These are phyloP conservation scores for Sussaba pulchella DNA, from an alignment of 2,888 invertebrate species.

Conservation along the genomic window DNA sequence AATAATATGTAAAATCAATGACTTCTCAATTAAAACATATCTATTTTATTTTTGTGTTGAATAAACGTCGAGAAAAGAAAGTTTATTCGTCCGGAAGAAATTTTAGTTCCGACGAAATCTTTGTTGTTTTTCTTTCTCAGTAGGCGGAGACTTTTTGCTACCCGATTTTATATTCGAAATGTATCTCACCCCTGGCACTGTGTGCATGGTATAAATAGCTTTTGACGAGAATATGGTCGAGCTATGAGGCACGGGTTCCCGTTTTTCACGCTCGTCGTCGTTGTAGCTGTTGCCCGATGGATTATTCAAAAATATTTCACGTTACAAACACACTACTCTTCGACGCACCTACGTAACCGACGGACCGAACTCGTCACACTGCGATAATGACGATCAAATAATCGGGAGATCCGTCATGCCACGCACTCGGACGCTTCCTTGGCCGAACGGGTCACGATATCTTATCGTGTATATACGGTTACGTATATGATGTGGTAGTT, in stretches of 20 bases:
- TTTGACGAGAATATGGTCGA: not conserved
- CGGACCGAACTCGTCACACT: not conserved
- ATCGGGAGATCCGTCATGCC: not conserved
- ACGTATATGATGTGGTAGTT: not conserved
- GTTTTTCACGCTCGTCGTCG: no score
- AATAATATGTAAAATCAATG: not conserved
- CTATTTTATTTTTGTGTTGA: not conserved
- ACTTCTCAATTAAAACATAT: not conserved
- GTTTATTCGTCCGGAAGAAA: not conserved
- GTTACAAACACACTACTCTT: not conserved
- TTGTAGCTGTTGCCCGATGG: no score
- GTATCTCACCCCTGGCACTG: conserved; percentile 10
- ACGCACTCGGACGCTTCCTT: not conserved
- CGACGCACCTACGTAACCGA: not conserved
- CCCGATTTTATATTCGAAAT: conserved; percentile 12
- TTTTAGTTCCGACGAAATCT: not conserved
- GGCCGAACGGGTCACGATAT: not conserved
- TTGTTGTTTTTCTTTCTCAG: no score
- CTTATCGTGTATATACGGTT: conserved; percentile 28
- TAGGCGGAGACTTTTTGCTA: no score
- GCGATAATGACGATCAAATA: not conserved
- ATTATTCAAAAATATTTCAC: no score
- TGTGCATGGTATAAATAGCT: conserved; percentile 25
- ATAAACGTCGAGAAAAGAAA: not conserved
- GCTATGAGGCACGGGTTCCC: not conserved